phyloP scores from a whole-genome alignment of 2,888 invertebrate species.

The Drosophila picticornis region DNA sequence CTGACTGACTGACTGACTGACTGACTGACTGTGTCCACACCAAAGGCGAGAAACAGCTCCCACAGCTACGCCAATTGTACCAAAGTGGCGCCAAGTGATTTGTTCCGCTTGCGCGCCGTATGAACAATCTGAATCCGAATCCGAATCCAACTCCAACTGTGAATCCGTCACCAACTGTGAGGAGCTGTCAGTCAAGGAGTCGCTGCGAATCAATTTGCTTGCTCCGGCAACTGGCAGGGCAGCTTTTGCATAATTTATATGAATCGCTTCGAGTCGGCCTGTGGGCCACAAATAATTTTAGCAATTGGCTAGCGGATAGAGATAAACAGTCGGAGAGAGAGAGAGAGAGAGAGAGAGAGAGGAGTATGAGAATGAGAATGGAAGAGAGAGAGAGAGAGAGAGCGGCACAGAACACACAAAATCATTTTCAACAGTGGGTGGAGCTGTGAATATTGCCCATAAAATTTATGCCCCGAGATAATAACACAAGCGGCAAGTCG shows the following conservation, averaged over 20 bases:
- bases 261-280: conserved; percentile 37
- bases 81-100: conserved; percentile 52
- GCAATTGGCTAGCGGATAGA: conserved; percentile 56
- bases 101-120: conserved; percentile 1
- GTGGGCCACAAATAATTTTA: conserved; percentile 73
- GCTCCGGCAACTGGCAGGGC: conserved; percentile 23
- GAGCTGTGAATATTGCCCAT: conserved; percentile 82
- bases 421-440: conserved; percentile 82
- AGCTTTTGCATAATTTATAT: conserved; percentile 58
- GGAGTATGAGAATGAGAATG: background rate
- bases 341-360: too few species aligned
- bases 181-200: conserved; percentile 34
- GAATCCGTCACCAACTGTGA: conserved; percentile 56
- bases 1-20: background rate
- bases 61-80: conserved; percentile 40
- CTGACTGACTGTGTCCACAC: conserved; percentile 13
- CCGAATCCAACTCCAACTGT: conserved; percentile 2
- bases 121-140: conserved; percentile 3
- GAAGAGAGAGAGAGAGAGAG: background rate
- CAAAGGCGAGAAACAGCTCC: conserved; percentile 29
- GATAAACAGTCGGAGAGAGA: background rate
- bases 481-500: conserved; percentile 81
- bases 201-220: conserved; percentile 56
- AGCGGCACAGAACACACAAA: conserved; percentile 53
- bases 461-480: conserved; percentile 80